Base-by-base conservation (phyloP, 2,888 invertebrate genomes). In the Idaea aversata region DNA sequence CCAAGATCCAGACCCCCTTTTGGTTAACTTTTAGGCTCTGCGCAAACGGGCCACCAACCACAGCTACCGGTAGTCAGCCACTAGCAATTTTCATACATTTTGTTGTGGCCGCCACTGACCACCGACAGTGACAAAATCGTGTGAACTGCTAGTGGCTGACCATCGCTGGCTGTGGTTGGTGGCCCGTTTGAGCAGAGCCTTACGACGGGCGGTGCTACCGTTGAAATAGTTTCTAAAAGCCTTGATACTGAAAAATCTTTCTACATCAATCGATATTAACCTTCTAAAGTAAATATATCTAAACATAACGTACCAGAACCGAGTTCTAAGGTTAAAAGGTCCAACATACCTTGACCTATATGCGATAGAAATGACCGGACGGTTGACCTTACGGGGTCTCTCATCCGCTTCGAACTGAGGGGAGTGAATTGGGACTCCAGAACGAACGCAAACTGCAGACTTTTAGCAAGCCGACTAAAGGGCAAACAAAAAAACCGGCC, bases 341-440 rank as follows among this genome's bases (percentile, higher is more conserved):
- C 47, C 47, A 47, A 62, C 15, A 25, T 15, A 34, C 57, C 58
- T 64, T 58, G 64, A 61, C 58, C 35, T 61, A 61, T 35, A 25
- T 36, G 61, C 25, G 64, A 57, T 35, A 36, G 59, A 59, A 58
- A 60, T 57, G 38, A 60, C 38, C 62, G 16, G 34, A 61, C 47
- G 47, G 47, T 47, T 59, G 35, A 63, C 34, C 58, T 38, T 3
- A 13, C 7, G 47, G 10, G 47, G 7, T 47, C 13, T 47, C 13
- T 25, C 25, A 25, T 47, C 47, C 47, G 47, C 47, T 47, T 47
- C 47, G 47, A 47, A 47, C 47, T 13, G 13, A 7, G 47, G 13
- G 47, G 47, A 47, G 47, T 47, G 47, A 47, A 47, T 13, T 47
- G 47, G 47, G 47, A 47, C 47, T 47, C 4, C 4, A 10, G 47